These are phyloP conservation scores for Elysia crispata DNA, from an alignment of 2,888 invertebrate species.

Conservation along the genomic window DNA sequence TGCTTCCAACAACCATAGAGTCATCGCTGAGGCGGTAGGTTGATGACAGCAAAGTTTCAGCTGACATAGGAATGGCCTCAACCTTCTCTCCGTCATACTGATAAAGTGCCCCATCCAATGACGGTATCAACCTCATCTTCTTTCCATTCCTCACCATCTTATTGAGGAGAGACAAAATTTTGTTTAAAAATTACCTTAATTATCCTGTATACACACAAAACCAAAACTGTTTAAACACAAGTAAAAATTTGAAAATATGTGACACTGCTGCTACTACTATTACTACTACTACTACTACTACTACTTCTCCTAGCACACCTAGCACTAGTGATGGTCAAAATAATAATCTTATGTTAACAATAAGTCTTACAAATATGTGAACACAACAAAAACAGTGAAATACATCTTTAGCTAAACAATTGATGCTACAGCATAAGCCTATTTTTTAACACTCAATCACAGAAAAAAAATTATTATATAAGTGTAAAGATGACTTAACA, in stretches of 20 bases:
- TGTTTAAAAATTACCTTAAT: background rate
- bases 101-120: conserved; percentile 93
- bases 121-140: conserved; percentile 88
- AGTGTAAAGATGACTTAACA: no score
- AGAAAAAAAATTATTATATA: no score
- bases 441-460: no score
- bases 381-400: no score
- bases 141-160: conserved; percentile 72
- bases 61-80: conserved; percentile 90
- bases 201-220: background rate
- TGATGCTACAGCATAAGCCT: no score
- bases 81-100: conserved; percentile 93
- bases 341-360: no score
- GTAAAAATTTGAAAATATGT: background rate
- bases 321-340: no score
- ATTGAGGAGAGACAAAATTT: conserved; percentile 27
- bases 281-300: no score
- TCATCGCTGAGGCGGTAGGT: conserved; percentile 86
- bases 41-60: conserved; percentile 88
- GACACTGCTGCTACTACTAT: no score
- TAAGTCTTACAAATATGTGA: no score
- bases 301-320: no score
- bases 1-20: conserved; percentile 83
- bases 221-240: background rate
- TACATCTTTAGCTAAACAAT: no score